These are phyloP conservation scores for Dolichopus griseipennis DNA, from an alignment of 2,888 invertebrate species.

Conservation along the genomic window DNA sequence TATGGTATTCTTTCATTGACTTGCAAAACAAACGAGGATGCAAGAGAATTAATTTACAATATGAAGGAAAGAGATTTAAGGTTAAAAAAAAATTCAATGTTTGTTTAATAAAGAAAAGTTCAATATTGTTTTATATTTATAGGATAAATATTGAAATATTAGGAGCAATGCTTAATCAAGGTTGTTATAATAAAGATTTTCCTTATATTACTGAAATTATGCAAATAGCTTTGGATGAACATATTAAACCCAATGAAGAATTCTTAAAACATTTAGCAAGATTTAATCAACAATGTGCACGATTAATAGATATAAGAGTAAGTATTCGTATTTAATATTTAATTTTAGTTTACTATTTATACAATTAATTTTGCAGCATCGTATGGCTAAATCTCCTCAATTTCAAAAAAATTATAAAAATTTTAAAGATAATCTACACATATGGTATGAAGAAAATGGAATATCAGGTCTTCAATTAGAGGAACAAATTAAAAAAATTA, in stretches of 20 bases:
- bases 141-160: constrained; percentile 67
- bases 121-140: constrained; percentile 22
- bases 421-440: constrained; percentile 45
- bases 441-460: constrained; percentile 44
- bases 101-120: constrained; percentile 8
- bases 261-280: constrained; percentile 56
- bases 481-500: constrained; percentile 41
- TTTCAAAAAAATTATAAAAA: constrained; percentile 41
- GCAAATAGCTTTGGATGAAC: constrained; percentile 52
- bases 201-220: constrained; percentile 60
- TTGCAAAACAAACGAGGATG: constrained; percentile 57
- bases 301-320: constrained; percentile 48
- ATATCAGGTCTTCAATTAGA: constrained; percentile 39
- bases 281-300: constrained; percentile 51
- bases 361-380: constrained; percentile 37
- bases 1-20: constrained; percentile 78
- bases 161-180: constrained; percentile 62
- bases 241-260: constrained; percentile 52
- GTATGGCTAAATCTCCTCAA: constrained; percentile 29
- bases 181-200: constrained; percentile 52
- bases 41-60: constrained; percentile 55
- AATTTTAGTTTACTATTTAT: constrained; percentile 12
- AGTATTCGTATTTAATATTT: constrained; percentile 22
- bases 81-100: constrained; percentile 46
- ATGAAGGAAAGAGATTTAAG: constrained; percentile 59